phyloP scores from a whole-genome alignment of 1,140 invertebrate species.

The Drosophila suzukii region DNA sequence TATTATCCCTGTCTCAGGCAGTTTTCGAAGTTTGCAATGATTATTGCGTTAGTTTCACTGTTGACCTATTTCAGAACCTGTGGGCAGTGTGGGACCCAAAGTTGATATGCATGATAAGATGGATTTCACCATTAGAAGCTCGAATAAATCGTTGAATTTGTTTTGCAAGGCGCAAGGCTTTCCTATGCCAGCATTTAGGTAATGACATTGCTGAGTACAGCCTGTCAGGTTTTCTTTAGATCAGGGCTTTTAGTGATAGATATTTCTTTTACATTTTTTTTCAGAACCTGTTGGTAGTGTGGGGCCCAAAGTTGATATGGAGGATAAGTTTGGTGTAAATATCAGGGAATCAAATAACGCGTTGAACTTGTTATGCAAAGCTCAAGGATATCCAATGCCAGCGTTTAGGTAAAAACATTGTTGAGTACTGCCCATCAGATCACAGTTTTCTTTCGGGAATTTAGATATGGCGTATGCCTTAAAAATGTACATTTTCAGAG shows the following conservation, averaged over 20 bases:
- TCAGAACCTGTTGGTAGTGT: conserved; percentile 89
- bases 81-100: conserved; percentile 89
- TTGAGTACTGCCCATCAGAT: conserved; percentile 14
- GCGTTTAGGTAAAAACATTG: conserved; percentile 86
- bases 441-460: conserved; percentile 38
- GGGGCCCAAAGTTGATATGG: conserved; percentile 87
- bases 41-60: background rate
- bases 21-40: conserved; percentile 32
- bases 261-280: conserved; percentile 6
- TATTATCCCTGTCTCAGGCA: conserved; percentile 77
- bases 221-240: background rate
- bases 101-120: conserved; percentile 85
- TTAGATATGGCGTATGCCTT: background rate
- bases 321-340: conserved; percentile 61
- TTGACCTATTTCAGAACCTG: conserved; percentile 86
- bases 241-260: background rate
- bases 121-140: conserved; percentile 47
- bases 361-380: conserved; percentile 85
- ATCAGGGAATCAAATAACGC: conserved; percentile 36
- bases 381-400: conserved; percentile 88
- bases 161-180: conserved; percentile 88
- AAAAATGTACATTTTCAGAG: conserved; percentile 69
- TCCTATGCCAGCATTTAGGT: conserved; percentile 89
- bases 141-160: conserved; percentile 55
- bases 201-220: conserved; percentile 46